phyloP scores from a whole-genome alignment of 2,888 invertebrate species.

The Rhamphomyia laevipes region DNA sequence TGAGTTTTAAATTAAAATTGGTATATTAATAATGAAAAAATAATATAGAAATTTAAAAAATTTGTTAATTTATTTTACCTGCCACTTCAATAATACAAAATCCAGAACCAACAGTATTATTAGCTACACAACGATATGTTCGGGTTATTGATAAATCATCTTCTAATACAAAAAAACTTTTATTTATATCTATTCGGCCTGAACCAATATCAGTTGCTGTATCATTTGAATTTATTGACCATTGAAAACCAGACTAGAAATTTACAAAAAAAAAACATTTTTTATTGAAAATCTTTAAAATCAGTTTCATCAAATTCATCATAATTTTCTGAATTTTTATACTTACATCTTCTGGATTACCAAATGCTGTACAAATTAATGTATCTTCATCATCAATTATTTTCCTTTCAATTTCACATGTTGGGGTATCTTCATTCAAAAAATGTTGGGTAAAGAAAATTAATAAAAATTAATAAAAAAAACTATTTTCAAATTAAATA shows the following conservation, averaged over 20 bases:
- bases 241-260: constrained; percentile 55
- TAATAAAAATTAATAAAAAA: not conserved
- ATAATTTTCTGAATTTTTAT: not conserved
- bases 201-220: constrained; percentile 54
- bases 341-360: constrained; percentile 54
- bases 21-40: not conserved
- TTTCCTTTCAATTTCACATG: constrained; percentile 64
- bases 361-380: constrained; percentile 66
- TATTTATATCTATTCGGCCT: constrained; percentile 24
- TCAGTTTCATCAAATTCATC: not conserved
- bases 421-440: constrained; percentile 56
- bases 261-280: constrained; percentile 7
- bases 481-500: constrained; percentile 5
- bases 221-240: constrained; percentile 76
- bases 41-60: not conserved
- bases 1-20: too few relatives aligned
- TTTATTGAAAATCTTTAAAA: not conserved
- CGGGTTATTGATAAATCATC: constrained; percentile 49
- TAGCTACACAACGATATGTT: constrained; percentile 75
- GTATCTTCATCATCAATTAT: constrained; percentile 64
- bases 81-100: constrained; percentile 56
- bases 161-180: constrained; percentile 50
- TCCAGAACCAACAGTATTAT: constrained; percentile 66
- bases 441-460: constrained; percentile 3
- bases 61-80: constrained; percentile 40